Evolutionary conservation across 2,113 vertebrate species (phyloP), one percentile per base, ranked within the genome.

Genomic region (Apodemus sylvaticus): DNA sequence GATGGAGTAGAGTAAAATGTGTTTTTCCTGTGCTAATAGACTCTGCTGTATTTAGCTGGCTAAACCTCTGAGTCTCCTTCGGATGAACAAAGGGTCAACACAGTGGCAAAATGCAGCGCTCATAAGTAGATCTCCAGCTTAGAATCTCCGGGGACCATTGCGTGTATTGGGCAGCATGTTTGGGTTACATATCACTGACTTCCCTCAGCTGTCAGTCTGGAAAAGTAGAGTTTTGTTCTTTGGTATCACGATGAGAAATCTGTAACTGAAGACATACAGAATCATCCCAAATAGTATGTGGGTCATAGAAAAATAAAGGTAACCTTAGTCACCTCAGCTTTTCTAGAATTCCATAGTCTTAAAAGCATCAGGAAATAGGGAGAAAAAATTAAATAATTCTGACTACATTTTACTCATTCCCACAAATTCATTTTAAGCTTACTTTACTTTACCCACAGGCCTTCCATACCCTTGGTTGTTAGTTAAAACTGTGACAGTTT

Each of bases 391-490:
- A 62, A 92, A 55, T 78, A 74, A 66, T 22, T 42, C 1, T 39
- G 34, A 55, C 22, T 7, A 48, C 45, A 48, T 48, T 48, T 48
- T 48, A 48, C 45, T 48, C 7, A 48, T 48, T 48, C 45, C 45
- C 45, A 48, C 45, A 48, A 48, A 48, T 48, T 48, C 45, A 48
- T 48, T 48, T 48, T 48, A 48, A 48, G 45, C 45, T 48, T 48
- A 48, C 45, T 48, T 48, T 48, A 48, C 45, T 3, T 48, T 48
- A 48, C 45, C 45, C 45, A 48, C 45, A 48, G 7, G 12, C 4
- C 4, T 22, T 1, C 20, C 51, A 3, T 20, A 20, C 53, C 1
- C 12, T 68, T 64, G 71, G 14, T 29, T 2, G 3, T 3, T 36
- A 42, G 11, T 34, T 58, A 53, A 31, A 22, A 34, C 39, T 79